phyloP scores from a whole-genome alignment of 2,888 invertebrate genomes.

The Trichogramma dendrolimi region DNA sequence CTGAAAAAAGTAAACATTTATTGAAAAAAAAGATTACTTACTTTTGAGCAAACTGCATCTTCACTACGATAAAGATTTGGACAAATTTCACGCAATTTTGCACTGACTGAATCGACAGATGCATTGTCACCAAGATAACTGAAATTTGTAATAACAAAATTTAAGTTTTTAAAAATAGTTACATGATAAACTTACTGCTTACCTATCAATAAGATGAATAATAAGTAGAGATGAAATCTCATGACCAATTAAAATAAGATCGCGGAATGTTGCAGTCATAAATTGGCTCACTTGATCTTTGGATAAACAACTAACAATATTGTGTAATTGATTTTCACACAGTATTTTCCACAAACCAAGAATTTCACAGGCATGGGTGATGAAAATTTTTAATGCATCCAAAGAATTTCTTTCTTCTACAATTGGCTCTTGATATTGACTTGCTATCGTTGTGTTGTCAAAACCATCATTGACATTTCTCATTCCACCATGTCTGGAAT shows the following conservation, averaged over 20 bases:
- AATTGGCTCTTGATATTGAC: constrained; percentile 45
- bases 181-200: constrained; percentile 26
- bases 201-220: constrained; percentile 76
- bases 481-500: constrained; percentile 34
- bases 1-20: background rate
- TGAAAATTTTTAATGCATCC: constrained; percentile 69
- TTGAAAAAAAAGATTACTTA: constrained; percentile 43
- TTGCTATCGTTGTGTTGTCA: constrained; percentile 42
- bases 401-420: constrained; percentile 73
- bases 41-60: constrained; percentile 94
- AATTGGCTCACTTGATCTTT: constrained; percentile 62
- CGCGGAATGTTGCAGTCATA: constrained; percentile 62
- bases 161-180: constrained; percentile 1
- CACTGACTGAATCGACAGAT: constrained; percentile 86
- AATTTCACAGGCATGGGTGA: constrained; percentile 81
- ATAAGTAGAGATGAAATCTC: constrained; percentile 74
- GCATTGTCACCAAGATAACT: constrained; percentile 93
- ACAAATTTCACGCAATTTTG: constrained; percentile 81
- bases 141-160: constrained; percentile 6
- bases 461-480: constrained; percentile 38
- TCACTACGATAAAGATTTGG: constrained; percentile 91
- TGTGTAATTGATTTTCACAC: constrained; percentile 86
- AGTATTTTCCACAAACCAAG: constrained; percentile 89
- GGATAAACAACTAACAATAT: constrained; percentile 67
- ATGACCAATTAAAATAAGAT: constrained; percentile 73